Conservation (phyloP, 2,113 vertebrate genomes). For the Isichthys henryi region DNA sequence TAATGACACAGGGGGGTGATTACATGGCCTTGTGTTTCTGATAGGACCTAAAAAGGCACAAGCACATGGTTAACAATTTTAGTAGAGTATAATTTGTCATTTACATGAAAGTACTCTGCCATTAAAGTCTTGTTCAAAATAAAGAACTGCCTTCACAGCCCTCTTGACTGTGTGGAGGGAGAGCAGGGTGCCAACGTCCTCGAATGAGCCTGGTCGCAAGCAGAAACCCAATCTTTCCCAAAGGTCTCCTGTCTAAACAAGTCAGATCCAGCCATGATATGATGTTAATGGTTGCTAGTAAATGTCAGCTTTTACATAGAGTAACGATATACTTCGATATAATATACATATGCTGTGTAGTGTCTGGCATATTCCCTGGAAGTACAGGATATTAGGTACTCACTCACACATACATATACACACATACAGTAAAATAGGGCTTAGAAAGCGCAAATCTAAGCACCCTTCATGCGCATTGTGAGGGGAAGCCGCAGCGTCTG, state of each 20-base stretch:
- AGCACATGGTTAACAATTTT: neutral
- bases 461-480: neutral
- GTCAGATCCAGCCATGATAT: neutral
- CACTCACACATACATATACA: neutral
- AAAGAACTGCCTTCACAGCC: neutral
- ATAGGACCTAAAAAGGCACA: constrained; percentile 2
- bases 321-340: neutral
- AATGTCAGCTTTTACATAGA: constrained; percentile 7
- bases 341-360: neutral
- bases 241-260: neutral
- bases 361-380: neutral
- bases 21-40: neutral
- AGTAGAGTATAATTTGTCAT: neutral
- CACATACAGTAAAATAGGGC: neutral
- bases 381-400: neutral
- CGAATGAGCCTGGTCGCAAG: neutral
- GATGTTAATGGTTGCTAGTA: neutral
- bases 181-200: neutral
- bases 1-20: neutral
- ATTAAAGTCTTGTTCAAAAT: neutral
- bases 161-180: neutral
- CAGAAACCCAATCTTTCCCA: neutral
- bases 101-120: neutral
- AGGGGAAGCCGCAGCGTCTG: too few relatives aligned
- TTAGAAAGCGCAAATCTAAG: neutral